Conservation (phyloP, 2,113 vertebrate species). For the Miniopterus natalensis region DNA sequence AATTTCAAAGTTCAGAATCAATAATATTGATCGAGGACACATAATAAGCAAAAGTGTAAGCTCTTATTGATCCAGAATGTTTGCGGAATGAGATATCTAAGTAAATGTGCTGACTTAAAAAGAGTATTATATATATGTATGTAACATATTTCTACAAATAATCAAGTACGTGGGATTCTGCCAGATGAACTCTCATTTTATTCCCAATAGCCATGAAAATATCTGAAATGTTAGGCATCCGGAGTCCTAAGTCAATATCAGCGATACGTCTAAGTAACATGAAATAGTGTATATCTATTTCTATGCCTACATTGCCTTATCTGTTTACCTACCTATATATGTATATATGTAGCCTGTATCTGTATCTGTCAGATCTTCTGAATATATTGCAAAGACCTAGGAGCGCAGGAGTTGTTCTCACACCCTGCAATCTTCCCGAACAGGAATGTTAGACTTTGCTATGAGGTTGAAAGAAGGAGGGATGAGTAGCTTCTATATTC, state of each 20-base stretch:
- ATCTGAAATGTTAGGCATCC: neutral
- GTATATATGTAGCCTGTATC: neutral
- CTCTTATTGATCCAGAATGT: constrained; percentile 50
- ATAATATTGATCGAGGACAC: constrained; percentile 38
- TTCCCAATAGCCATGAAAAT: neutral
- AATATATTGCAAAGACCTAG: neutral
- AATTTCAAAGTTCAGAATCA: constrained; percentile 59
- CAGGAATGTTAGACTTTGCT: neutral
- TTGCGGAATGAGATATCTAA: constrained; percentile 43
- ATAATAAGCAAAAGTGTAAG: constrained; percentile 42
- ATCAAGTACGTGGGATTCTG: constrained; percentile 18
- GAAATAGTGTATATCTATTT: neutral
- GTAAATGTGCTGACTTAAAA: constrained; percentile 53
- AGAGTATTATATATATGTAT: neutral
- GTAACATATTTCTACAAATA: neutral
- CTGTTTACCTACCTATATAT: neutral
- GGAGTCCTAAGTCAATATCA: neutral
- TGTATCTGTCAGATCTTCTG: neutral
- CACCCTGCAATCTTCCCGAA: neutral
- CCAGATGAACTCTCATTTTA: neutral
- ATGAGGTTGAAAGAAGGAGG: neutral
- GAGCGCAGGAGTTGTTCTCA: neutral
- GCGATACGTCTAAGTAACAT: neutral
- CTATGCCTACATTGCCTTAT: neutral
- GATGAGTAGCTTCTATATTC: neutral